Percentiles rank a stretch among this genome's conserved stretches.
Conservation (phyloP, 2,888 invertebrate species). For the Agrenia bidenticulata region DNA sequence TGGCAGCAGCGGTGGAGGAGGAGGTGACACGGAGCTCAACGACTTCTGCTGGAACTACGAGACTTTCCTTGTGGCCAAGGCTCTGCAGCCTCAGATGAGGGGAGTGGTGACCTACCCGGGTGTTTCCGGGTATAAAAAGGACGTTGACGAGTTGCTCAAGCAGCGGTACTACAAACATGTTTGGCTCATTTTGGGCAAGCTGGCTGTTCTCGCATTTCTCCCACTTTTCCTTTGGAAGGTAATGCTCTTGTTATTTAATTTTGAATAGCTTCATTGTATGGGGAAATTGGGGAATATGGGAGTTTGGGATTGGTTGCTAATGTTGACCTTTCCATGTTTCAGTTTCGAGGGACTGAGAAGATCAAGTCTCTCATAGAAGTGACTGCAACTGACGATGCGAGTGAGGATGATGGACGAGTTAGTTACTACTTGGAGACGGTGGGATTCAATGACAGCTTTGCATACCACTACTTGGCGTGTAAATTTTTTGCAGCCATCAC, state of each 20-base stretch:
- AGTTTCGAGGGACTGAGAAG: slow-evolving; percentile 18
- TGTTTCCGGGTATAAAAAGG: slow-evolving; percentile 27
- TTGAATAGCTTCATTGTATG: no score
- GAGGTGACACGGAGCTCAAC: slow-evolving; percentile 26
- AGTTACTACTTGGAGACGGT: slow-evolving; percentile 26
- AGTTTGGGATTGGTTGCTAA: no score
- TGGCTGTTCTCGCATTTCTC: slow-evolving; percentile 22
- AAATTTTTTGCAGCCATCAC: slow-evolving; percentile 26
- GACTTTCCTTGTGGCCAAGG: slow-evolving; percentile 30
- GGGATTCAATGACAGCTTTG: slow-evolving; percentile 29
- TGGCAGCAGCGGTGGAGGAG: background rate
- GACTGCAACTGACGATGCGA: slow-evolving; percentile 5
- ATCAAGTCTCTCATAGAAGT: slow-evolving; percentile 18
- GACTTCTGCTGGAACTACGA: slow-evolving; percentile 37
- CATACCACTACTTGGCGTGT: slow-evolving; percentile 19
- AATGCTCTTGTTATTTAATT: no score
- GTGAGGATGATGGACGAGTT: slow-evolving; percentile 15
- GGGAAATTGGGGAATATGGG: no score
- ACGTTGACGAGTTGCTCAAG: slow-evolving; percentile 16
- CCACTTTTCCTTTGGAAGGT: slow-evolving; percentile 34
- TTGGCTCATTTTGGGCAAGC: slow-evolving; percentile 26
- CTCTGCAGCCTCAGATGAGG: slow-evolving; percentile 24
- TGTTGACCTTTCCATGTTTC: no score
- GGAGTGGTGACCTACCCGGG: slow-evolving; percentile 34
- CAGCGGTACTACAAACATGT: slow-evolving; percentile 33